Base-by-base conservation (phyloP, 2,797 vertebrate species). In the Ataeniobius toweri region DNA sequence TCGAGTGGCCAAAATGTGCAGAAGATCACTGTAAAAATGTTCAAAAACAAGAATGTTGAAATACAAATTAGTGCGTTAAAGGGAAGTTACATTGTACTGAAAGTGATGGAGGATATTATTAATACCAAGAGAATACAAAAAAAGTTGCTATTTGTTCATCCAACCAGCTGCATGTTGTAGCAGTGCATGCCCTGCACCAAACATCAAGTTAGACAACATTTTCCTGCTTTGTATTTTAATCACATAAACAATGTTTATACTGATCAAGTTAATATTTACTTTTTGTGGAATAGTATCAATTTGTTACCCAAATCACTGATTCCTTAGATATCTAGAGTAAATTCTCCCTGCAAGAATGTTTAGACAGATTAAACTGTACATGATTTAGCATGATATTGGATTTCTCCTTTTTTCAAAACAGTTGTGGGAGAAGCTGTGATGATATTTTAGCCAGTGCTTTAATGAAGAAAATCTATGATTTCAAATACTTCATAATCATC, bases 1-100 rank as follows among this genome's bases (percentile, higher is more conserved):
- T 69, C 63, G 77, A 76, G 50, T 28, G 72, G 67, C 44, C 77
- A 81, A 84, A 86, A 80, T 63, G 55, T 74, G 70, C 50, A 82
- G 67, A 76, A 6, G 2, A 73, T 55, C 55, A 44, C 59, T 20
- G 74, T 18, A 24, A 55, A 55, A 22, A 55, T 24, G 6, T 24
- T 24, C 22, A 22, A 4, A 55, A 80, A 80, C 79, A 76, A 1
- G 61, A 67, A 59, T 53, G 18, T 71, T 24, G 22, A 55, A 81
- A 80, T 76, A 81, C 46, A 84, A 36, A 67, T 55, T 22, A n/a
- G 53, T 18, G 18, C 20, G 20, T 24, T 55, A 24, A 6, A 55
- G 53, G 50, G 2, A 55, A 7, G 22, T 55, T 55, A 55, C 20
- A 55, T 22, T 2, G 53, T 55, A 55, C 6, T 55, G 76, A 83